Conservation (phyloP, 2,888 invertebrate species). For the Sphinx pinastri region DNA sequence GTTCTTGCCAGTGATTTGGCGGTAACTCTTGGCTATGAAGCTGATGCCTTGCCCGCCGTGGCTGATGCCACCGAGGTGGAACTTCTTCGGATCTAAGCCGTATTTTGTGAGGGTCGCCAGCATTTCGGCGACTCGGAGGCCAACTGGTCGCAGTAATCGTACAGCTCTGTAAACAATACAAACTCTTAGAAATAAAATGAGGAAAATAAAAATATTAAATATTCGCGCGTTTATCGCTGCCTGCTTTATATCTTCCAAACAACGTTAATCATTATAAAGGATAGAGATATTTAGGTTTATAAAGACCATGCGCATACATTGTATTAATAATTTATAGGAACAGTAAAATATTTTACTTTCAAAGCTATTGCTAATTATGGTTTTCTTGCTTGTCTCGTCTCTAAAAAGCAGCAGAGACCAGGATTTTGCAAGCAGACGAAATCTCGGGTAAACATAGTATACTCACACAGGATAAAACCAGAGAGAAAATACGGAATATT, state of each 20-base stretch:
- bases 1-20: slow-evolving; percentile 38
- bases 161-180: slow-evolving; percentile 25
- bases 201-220: no score
- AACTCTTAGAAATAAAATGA: no score
- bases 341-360: not conserved
- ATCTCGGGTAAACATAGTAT: not conserved
- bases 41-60: slow-evolving; percentile 44
- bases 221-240: no score
- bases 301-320: no score
- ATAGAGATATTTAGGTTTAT: no score
- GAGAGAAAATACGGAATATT: slow-evolving; percentile 36
- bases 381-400: not conserved
- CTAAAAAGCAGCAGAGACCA: not conserved
- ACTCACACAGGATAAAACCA: slow-evolving; percentile 33
- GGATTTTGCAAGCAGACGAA: not conserved
- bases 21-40: slow-evolving; percentile 44
- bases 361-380: not conserved
- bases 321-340: no score
- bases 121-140: slow-evolving; percentile 40
- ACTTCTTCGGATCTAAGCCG: slow-evolving; percentile 38
- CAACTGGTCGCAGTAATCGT: slow-evolving; percentile 38
- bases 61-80: slow-evolving; percentile 42
- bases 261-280: no score
- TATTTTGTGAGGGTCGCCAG: slow-evolving; percentile 35
- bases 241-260: no score